Evolutionary conservation across 2,888 invertebrate genomes (phyloP), one percentile per base, ranked within the genome.

Genomic region (Nesidiocoris tenuis): DNA sequence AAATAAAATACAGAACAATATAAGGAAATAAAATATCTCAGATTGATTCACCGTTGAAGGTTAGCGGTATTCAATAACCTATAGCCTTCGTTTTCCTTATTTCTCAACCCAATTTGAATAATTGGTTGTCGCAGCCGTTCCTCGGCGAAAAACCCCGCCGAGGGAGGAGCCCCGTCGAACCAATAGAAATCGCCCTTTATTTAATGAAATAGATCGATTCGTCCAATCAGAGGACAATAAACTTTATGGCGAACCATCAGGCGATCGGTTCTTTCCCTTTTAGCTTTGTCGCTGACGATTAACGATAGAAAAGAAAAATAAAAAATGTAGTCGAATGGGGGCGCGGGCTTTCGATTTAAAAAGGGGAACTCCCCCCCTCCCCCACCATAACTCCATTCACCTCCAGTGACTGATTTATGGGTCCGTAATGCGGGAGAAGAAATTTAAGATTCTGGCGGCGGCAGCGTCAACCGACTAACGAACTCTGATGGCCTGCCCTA

Each of bases 401-500:
- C n/a, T n/a, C n/a, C n/a, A 18, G 65, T n/a, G 21, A 21, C 39
- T 67, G 67, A 67, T 67, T 67, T 67, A 67, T 21, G 67, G 23
- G 67, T 21, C 54, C 17, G 64, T 54, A 54, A 67, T 67, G 67
- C 67, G 67, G 67, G 67, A 67, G 19, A 21, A 67, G 67, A 67
- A 67, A 67, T 67, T 67, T 67, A 67, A 67, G 67, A 67, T 67
- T 55, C 56, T 55, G 19, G 65, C 67, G n/a, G 22, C 56, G 19
- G 19, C 1, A 3, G 55, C 17, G 7, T 1, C 19, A 16, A 24
- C 17, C 67, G 9, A 17, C 67, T 67, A 67, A 67, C 55, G 67
- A 67, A 67, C 56, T 54, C 67, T 56, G 67, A 67, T 67, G 55
- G 56, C 67, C 1, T 56, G 55, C 54, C 39, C 39, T 39, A 39